Percentiles rank a stretch among this genome's conserved stretches.
phyloP scores from a whole-genome alignment of 1,140 invertebrate genomes.

The Pollicipes pollicipes region DNA sequence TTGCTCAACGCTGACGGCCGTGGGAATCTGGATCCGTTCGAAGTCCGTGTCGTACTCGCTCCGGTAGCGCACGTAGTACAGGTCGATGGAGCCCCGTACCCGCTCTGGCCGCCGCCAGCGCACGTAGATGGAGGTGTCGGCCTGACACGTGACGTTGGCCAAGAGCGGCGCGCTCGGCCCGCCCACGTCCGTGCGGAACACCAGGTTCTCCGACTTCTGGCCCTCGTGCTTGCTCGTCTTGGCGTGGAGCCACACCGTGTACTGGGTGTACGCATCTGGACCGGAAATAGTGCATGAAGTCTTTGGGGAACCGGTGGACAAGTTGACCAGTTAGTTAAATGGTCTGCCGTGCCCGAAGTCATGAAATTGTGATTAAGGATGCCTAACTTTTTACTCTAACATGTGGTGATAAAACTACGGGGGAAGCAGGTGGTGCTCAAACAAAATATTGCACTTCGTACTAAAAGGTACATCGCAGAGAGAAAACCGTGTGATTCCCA shows the following conservation, averaged over 20 bases:
- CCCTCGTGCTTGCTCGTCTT: not conserved
- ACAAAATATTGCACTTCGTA: too few species aligned
- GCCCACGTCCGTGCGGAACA: slow-evolving; percentile 12
- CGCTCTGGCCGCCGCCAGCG: slow-evolving; percentile 10
- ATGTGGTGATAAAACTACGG: too few species aligned
- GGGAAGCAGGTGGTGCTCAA: too few species aligned
- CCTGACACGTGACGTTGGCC: slow-evolving; percentile 12
- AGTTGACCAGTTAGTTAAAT: too few species aligned
- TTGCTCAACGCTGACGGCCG: too few species aligned
- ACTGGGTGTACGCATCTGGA: slow-evolving; percentile 54
- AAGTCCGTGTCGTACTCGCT: slow-evolving; percentile 6
- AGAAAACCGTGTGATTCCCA: too few species aligned
- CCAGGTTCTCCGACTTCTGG: not conserved
- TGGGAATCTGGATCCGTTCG: not conserved
- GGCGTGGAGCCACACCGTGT: not conserved
- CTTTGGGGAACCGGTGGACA: too few species aligned
- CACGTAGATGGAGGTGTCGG: slow-evolving; percentile 9
- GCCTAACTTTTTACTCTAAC: too few species aligned
- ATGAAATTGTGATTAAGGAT: too few species aligned
- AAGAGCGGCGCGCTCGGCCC: slow-evolving; percentile 12
- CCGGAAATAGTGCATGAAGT: slow-evolving; percentile 18
- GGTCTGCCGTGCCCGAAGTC: too few species aligned
- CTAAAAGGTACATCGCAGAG: too few species aligned
- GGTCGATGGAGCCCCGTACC: slow-evolving; percentile 10
- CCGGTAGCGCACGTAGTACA: slow-evolving; percentile 9